A percentile compares a stretch with the other conserved stretches of the same genome.
These are phyloP conservation scores for Pithys albifrons DNA, from an alignment of 2,113 vertebrate species.

Conservation along the genomic window DNA sequence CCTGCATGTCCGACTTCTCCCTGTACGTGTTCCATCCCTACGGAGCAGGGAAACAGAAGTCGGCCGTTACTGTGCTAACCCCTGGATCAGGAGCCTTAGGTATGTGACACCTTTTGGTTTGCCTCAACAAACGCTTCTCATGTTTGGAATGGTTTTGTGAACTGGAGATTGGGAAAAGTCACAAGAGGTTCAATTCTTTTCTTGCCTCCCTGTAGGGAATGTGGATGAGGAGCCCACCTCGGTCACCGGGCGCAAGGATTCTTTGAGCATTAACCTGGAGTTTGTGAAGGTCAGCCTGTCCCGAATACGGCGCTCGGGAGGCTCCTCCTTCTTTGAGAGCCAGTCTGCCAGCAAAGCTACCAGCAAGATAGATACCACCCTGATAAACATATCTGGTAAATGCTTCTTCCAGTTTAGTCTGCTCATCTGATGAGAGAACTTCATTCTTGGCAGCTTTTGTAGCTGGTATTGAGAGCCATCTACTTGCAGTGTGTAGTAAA, in stretches of 20 bases:
- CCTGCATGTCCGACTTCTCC: conserved; percentile 98
- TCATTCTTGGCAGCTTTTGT: neutral
- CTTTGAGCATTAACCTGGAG: conserved; percentile 96
- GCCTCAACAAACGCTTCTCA: neutral
- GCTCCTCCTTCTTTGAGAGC: conserved; percentile 90
- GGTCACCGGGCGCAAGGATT: conserved; percentile 97
- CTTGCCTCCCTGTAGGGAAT: conserved; percentile 74
- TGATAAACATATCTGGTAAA: conserved; percentile 98
- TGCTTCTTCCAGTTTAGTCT: neutral
- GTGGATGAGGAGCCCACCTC: conserved; percentile 94
- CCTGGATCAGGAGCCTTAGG: conserved; percentile 88
- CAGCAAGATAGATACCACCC: conserved; percentile 93
- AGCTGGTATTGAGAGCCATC: neutral
- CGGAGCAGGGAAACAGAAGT: conserved; percentile 95
- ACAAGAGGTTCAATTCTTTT: neutral
- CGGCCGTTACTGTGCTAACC: conserved; percentile 87
- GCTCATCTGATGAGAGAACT: neutral
- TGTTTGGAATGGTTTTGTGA: neutral
- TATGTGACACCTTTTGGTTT: conserved; percentile 45
- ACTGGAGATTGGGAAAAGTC: neutral
- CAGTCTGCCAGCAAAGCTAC: conserved; percentile 82
- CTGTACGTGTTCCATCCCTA: conserved; percentile 98
- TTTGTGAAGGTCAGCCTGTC: conserved; percentile 98
- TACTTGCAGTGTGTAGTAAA: neutral
- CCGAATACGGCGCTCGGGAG: conserved; percentile 90